Evolutionary conservation across 1,140 invertebrate genomes (phyloP), one percentile per base, ranked within the genome.

Genomic region (Drosophila repletoides): DNA sequence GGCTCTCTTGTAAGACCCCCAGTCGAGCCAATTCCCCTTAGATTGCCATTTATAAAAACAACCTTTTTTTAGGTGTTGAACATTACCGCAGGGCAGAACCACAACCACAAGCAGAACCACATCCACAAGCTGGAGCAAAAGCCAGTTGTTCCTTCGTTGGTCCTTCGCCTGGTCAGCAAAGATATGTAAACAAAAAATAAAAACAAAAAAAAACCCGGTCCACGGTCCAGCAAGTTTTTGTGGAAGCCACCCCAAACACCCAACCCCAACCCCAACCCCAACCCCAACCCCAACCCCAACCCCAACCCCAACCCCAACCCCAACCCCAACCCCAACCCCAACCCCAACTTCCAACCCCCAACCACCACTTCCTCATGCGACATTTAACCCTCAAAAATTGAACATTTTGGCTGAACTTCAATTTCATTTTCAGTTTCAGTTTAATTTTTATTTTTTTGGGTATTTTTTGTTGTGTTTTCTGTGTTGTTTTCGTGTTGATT

Each of bases 51-150:
- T 41, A 29, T 63, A 40, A 63, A 69, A 69, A 63, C 29, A 58
- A 68, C 52, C 70, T 77, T 79, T 83, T n/a, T 72, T 83, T 74
- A 84, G 80, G 80, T 84, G 80, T 84, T 84, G 80, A 86, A 86
- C 75, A 84, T 76, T 66, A 69, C 80, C 80, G 67, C 80, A 84
- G 72, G 80, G 61, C 61, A 64, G 70, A 75, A 75, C 79, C 79
- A 58, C 46, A 67, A 45, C 41, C 41, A 17, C 53, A 14, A 29
- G 24, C 24, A 14, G n/a, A n/a, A 45, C 41, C 41, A 26, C 26
- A 55, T n/a, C 22, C 38, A 43, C 24, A 12, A 9, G 22, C n/a
- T 5, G 14, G 14, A 12, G 56, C 61, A 63, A 31, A 58, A 41
- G 67, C 67, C 77, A 61, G 80, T 66, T 61, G 59, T 24, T 64